Conservation (phyloP, 2,888 invertebrate species). For the Pristionchus entomophagus region DNA sequence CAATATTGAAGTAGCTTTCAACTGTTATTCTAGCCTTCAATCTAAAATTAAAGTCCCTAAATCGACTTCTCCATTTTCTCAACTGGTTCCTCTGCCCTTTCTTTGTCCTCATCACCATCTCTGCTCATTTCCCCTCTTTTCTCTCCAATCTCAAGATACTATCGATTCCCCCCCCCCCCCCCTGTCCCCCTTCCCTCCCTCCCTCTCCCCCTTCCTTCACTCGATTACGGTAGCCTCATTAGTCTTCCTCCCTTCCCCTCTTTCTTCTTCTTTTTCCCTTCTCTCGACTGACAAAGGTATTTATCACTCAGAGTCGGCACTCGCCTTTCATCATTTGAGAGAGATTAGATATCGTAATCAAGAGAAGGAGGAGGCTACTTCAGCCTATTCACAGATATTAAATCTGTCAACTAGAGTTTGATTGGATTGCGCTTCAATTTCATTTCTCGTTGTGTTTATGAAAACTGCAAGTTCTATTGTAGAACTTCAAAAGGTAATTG, state of each 20-base stretch:
- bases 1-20: no score
- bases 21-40: no score
- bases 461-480: no score
- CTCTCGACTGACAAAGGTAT: slow-evolving; percentile 38
- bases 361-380: neutral
- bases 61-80: neutral
- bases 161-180: slow-evolving; percentile 16
- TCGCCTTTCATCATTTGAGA: slow-evolving; percentile 12
- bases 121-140: slow-evolving; percentile 44
- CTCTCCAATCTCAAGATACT: slow-evolving; percentile 46
- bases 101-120: slow-evolving; percentile 2
- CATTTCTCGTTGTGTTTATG: neutral
- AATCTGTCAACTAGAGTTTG: neutral
- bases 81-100: neutral
- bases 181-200: slow-evolving; percentile 36
- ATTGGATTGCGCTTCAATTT: neutral
- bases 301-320: slow-evolving; percentile 30
- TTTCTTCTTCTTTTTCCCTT: neutral
- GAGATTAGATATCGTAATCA: slow-evolving; percentile 37
- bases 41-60: neutral
- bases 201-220: slow-evolving; percentile 11
- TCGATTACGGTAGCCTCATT: slow-evolving; percentile 40
- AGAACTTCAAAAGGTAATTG: no score
- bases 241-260: slow-evolving; percentile 8
- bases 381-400: neutral